These are phyloP conservation scores for Drosophila neocordata DNA, from an alignment of 1,140 invertebrate species.

Conservation along the genomic window DNA sequence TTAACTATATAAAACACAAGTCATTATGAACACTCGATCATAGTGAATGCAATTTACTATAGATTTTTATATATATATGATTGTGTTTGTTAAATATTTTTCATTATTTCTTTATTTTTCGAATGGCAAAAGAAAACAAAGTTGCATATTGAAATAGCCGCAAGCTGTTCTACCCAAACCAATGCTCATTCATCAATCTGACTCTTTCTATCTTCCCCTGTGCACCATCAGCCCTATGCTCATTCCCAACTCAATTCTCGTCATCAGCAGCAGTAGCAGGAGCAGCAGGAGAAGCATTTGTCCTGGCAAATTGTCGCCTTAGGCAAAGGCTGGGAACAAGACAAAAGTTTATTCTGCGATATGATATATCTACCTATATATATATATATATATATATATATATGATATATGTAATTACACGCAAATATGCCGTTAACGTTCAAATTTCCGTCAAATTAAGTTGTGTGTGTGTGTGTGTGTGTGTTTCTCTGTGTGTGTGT, in stretches of 20 bases:
- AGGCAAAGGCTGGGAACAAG: constrained; percentile 38
- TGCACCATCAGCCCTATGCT: constrained; percentile 9
- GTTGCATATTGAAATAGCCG: constrained; percentile 56
- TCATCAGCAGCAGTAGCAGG: constrained; percentile 1
- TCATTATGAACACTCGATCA: not conserved
- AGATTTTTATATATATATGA: too few species aligned
- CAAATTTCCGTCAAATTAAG: constrained; percentile 68
- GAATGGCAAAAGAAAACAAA: constrained; percentile 50
- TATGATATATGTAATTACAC: constrained; percentile 73
- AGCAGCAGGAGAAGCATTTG: constrained; percentile 35
- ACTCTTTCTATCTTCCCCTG: not conserved
- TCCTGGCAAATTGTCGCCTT: constrained; percentile 56
- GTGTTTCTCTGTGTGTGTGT: constrained; percentile 23
- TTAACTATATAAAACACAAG: too few species aligned
- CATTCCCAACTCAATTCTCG: not conserved
- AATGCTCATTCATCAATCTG: constrained; percentile 1
- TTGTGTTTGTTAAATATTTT: constrained; percentile 48
- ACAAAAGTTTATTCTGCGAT: constrained; percentile 51
- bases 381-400: constrained; percentile 16
- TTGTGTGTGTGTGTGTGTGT: constrained; percentile 25
- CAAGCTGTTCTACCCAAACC: constrained; percentile 27
- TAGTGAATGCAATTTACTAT: not conserved
- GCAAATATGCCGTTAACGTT: constrained; percentile 72
- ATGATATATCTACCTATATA: constrained; percentile 16
- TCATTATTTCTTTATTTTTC: constrained; percentile 34